phyloP scores from a whole-genome alignment of 2,113 vertebrate species.

The Anolis carolinensis region DNA sequence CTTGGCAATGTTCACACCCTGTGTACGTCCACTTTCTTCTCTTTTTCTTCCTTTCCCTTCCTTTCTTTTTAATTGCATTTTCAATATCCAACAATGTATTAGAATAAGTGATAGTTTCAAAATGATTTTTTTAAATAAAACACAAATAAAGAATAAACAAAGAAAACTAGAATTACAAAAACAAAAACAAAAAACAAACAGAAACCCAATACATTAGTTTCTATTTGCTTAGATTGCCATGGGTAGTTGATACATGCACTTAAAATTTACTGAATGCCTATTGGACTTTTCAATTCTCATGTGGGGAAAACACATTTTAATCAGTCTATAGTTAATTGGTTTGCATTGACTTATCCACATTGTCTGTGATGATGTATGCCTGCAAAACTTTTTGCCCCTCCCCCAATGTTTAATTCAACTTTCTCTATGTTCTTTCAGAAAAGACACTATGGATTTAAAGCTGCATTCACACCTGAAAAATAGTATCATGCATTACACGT shows the following conservation, averaged over 20 bases:
- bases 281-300: slow-evolving; percentile 6
- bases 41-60: too few relatives aligned
- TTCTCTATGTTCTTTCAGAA: not conserved
- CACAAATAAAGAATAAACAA: not conserved
- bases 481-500: too few relatives aligned
- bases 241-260: slow-evolving; percentile 4
- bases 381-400: not conserved
- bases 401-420: not conserved
- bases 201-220: not conserved
- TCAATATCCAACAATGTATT: too few relatives aligned
- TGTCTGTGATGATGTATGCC: not conserved
- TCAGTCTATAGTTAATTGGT: slow-evolving; percentile 18
- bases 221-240: slow-evolving; percentile 13
- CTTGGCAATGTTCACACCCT: too few relatives aligned
- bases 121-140: not conserved
- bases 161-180: slow-evolving; percentile 6
- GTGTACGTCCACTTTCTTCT: too few relatives aligned
- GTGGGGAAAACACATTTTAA: slow-evolving; percentile 11
- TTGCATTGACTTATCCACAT: slow-evolving; percentile 20
- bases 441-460: not conserved
- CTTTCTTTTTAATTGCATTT: too few relatives aligned
- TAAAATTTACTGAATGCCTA: not conserved
- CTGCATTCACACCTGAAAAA: not conserved
- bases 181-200: not conserved
- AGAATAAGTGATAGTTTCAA: not conserved